Evolutionary conservation across 2,888 invertebrate genomes (phyloP).

Genomic region (Alviniconcha strummeri): DNA sequence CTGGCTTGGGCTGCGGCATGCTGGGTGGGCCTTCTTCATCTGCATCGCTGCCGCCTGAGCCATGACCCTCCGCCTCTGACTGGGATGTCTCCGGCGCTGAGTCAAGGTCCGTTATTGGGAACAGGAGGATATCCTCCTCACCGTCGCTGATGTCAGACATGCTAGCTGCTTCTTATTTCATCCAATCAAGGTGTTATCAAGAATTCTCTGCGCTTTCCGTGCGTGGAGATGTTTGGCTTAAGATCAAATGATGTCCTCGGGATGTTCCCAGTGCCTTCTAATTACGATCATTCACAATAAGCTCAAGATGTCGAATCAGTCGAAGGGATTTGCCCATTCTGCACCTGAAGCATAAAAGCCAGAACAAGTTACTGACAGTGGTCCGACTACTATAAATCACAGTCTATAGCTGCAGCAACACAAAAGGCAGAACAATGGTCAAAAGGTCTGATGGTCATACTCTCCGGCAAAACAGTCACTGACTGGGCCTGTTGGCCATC

Average conservation of each 20-base stretch:
- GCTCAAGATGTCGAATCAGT: constrained; percentile 14
- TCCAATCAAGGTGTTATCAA: not conserved
- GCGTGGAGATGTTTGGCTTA: not conserved
- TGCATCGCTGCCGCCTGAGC: constrained; percentile 37
- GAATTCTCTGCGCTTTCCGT: not conserved
- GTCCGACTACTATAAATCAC: not conserved
- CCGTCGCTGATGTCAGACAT: constrained; percentile 40
- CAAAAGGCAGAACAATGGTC: not conserved
- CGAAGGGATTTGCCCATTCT: constrained; percentile 19
- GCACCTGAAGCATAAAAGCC: not conserved
- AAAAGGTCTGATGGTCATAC: no score
- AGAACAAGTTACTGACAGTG: not conserved
- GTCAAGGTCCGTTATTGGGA: constrained; percentile 58
- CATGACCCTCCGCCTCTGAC: constrained; percentile 42
- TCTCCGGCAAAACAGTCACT: no score
- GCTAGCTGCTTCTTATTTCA: not conserved
- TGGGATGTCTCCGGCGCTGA: constrained; percentile 43
- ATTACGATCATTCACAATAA: constrained; percentile 20
- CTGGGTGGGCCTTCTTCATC: constrained; percentile 36
- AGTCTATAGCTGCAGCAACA: not conserved
- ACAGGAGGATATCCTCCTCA: constrained; percentile 57
- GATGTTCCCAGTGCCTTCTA: not conserved
- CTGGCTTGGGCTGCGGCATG: constrained; percentile 46
- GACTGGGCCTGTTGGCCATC: not conserved
- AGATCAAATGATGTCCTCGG: not conserved